Conservation (phyloP, 1,140 invertebrate genomes). For the Pissodes strobi region DNA sequence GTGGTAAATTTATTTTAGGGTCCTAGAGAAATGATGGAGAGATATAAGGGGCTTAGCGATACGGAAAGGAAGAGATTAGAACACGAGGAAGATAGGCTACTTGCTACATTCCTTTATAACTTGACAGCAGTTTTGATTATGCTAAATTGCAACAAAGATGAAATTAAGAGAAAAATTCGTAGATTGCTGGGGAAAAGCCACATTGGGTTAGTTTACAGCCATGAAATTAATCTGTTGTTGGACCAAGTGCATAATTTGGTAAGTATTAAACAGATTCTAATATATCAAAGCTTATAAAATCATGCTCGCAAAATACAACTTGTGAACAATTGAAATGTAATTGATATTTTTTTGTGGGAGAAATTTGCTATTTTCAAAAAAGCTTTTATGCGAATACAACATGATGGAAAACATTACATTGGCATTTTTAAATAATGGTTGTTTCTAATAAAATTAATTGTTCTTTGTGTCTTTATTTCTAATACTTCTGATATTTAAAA, state of each 20-base stretch:
- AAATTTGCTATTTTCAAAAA: too few species aligned
- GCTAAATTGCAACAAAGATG: conserved; percentile 84
- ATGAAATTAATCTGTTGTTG: conserved; percentile 95
- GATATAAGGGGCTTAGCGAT: conserved; percentile 92
- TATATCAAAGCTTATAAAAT: too few species aligned
- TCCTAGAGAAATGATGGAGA: conserved; percentile 98
- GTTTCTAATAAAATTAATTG: too few species aligned
- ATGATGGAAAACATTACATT: too few species aligned
- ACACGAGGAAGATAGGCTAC: conserved; percentile 95
- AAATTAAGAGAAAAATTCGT: conserved; percentile 90
- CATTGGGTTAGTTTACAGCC: conserved; percentile 95
- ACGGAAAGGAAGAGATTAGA: conserved; percentile 94
- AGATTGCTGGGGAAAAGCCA: conserved; percentile 96
- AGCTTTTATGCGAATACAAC: too few species aligned
- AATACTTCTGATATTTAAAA: too few species aligned
- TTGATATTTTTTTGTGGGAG: too few species aligned
- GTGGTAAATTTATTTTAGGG: conserved; percentile 59
- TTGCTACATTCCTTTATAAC: conserved; percentile 96
- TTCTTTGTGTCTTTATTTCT: too few species aligned
- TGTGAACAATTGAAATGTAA: too few species aligned
- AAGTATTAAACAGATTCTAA: too few species aligned
- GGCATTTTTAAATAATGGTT: too few species aligned
- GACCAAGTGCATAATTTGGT: conserved; percentile 95
- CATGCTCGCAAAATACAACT: too few species aligned
- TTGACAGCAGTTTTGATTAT: conserved; percentile 95